Evolutionary conservation across 2,797 vertebrate species (phyloP).

Genomic region (Poeciliopsis gracilis): DNA sequence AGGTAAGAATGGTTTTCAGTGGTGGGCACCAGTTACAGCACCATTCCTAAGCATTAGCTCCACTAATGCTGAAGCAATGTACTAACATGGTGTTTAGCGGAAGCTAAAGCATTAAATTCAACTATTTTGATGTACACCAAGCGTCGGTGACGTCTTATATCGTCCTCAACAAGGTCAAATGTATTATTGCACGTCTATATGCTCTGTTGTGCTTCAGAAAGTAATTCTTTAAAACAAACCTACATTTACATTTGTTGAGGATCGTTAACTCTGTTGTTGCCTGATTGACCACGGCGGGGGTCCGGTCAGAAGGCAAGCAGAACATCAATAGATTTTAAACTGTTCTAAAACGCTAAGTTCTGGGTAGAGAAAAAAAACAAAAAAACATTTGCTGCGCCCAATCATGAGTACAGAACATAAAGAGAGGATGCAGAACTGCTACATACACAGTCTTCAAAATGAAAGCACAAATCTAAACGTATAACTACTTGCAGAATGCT

Average conservation of each 20-base stretch:
- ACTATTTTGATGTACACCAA: neutral
- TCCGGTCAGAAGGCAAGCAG: neutral
- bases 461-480: neutral
- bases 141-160: neutral
- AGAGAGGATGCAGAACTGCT: neutral
- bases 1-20: slow-evolving; percentile 38
- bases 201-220: neutral
- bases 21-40: neutral
- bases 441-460: neutral
- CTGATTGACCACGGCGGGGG: neutral
- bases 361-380: neutral
- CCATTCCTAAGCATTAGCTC: neutral
- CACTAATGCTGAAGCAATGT: neutral
- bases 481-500: neutral
- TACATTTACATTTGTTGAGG: neutral
- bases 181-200: neutral
- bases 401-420: neutral
- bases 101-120: neutral
- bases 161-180: neutral
- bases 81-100: neutral
- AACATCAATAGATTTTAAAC: neutral
- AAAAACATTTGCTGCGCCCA: neutral
- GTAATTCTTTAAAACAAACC: neutral
- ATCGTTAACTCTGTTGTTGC: neutral
- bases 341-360: neutral